Conservation (phyloP, 2,113 vertebrate genomes). For the Rallus limicola region DNA sequence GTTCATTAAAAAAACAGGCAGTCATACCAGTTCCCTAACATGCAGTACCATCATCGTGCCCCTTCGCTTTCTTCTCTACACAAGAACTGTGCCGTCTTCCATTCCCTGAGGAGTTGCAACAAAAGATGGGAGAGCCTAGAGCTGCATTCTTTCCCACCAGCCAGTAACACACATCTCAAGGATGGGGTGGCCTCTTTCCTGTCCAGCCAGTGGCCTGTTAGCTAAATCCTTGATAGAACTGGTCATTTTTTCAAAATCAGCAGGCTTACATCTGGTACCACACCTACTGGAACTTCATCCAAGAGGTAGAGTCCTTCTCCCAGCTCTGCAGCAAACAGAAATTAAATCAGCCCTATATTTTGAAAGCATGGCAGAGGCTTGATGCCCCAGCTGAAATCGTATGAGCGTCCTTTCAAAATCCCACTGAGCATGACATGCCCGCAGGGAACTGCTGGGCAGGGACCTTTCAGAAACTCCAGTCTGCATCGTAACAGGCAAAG, state of each 20-base stretch:
- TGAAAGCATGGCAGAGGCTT: neutral
- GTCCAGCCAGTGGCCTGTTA: neutral
- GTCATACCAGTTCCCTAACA: neutral
- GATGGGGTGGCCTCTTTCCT: neutral
- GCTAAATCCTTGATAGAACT: neutral
- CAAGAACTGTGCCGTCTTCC: neutral
- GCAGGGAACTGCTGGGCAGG: neutral
- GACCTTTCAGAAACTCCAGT: neutral
- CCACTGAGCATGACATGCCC: fast-evolving
- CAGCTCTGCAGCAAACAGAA: neutral
- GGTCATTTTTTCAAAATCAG: neutral
- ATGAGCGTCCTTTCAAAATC: neutral
- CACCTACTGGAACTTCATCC: neutral
- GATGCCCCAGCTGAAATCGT: fast-evolving
- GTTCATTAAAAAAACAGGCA: neutral
- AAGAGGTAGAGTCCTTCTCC: neutral
- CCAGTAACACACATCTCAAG: neutral
- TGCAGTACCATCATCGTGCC: neutral
- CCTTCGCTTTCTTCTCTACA: neutral
- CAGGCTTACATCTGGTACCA: neutral
- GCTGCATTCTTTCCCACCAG: neutral
- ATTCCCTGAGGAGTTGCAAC: neutral
- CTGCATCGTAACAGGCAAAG: neutral
- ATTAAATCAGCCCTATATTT: neutral
- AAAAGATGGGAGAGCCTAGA: neutral